Percentiles rank a stretch among this genome's conserved stretches.
phyloP scores from a whole-genome alignment of 2,888 invertebrate genomes.

The Pollenia griseotomentosa region DNA sequence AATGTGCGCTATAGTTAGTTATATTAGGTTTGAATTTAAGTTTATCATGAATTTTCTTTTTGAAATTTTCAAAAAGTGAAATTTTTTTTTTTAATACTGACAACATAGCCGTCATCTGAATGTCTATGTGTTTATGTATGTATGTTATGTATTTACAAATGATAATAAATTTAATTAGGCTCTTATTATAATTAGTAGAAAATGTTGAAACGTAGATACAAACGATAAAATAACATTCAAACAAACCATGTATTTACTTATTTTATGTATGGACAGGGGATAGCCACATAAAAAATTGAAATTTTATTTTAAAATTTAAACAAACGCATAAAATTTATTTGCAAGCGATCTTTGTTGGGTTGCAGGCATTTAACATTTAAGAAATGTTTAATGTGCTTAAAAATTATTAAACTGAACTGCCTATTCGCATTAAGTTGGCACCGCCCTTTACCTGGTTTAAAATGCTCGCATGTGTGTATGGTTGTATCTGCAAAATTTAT shows the following conservation, averaged over 20 bases:
- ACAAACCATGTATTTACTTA: background rate
- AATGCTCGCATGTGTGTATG: conserved; percentile 12
- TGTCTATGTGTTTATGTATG: background rate
- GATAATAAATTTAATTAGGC: conserved; percentile 65
- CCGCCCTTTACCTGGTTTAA: conserved; percentile 7
- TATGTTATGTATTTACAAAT: background rate
- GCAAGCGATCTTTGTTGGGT: too few species aligned
- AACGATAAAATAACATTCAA: conserved; percentile 9
- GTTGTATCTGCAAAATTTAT: conserved; percentile 1
- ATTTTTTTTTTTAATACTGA: too few species aligned
- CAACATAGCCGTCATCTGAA: conserved; percentile 4
- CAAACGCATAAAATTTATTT: too few species aligned
- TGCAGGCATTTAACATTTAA: too few species aligned
- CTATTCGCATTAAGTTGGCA: background rate
- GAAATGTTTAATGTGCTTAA: too few species aligned
- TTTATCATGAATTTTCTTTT: background rate
- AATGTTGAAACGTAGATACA: conserved; percentile 18
- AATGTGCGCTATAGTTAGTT: background rate
- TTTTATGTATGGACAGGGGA: background rate
- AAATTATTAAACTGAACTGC: too few species aligned
- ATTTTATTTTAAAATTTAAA: background rate
- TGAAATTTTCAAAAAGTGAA: background rate
- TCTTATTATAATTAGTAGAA: conserved; percentile 65
- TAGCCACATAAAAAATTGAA: background rate
- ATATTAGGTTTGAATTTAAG: background rate